phyloP scores from a whole-genome alignment of 2,113 vertebrate species.

The Laterallus jamaicensis region DNA sequence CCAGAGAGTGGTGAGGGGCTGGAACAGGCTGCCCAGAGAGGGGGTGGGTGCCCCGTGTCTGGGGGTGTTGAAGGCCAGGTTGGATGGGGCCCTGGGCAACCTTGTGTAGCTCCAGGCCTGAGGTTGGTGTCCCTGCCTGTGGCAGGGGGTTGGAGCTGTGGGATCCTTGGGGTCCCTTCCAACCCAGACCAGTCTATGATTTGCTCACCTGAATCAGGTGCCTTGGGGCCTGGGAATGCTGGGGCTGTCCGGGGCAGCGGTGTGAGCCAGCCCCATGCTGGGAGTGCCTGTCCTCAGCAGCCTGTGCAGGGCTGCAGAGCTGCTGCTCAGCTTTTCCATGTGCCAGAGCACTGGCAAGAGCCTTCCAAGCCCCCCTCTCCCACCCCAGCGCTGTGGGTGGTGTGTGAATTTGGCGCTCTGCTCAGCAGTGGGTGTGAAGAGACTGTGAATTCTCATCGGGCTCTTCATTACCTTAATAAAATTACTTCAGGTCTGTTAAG shows the following conservation, averaged over 20 bases:
- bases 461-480: slow-evolving; percentile 44
- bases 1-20: no score
- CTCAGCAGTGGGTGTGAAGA: slow-evolving; percentile 6
- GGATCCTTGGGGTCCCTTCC: no score
- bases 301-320: rapidly evolving
- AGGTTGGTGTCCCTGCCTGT: no score
- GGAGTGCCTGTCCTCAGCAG: rapidly evolving
- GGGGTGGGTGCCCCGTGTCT: no score
- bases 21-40: no score
- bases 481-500: slow-evolving; percentile 15
- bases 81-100: no score
- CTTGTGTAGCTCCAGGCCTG: no score
- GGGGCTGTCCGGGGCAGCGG: neutral
- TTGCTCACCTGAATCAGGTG: rapidly evolving
- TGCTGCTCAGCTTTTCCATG: neutral
- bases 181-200: no score
- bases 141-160: no score
- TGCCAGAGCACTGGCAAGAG: neutral
- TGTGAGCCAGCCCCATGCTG: neutral
- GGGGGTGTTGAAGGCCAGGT: no score
- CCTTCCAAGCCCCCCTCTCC: neutral
- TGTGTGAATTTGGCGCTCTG: slow-evolving; percentile 17
- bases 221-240: rapidly evolving
- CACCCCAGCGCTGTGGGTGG: neutral
- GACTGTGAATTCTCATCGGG: slow-evolving; percentile 27